Evolutionary conservation across 2,888 invertebrate genomes (phyloP), one percentile per base, ranked within the genome.

Genomic region (Troides oblongomaculatus): DNA sequence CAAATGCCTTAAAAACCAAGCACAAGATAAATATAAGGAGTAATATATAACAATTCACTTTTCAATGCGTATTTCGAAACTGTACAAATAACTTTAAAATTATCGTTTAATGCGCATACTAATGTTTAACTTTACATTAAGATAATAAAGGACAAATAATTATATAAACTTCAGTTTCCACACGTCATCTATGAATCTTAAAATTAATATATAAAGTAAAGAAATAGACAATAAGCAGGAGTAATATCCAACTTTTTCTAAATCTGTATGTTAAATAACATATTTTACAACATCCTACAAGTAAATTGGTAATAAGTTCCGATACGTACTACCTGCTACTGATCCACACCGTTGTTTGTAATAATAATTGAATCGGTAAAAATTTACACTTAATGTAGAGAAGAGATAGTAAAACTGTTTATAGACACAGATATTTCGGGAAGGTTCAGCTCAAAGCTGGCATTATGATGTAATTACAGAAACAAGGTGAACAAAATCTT

Each of bases 101-200:
- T 60, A 60, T 36, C 60, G 36, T 60, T 18, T 25, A 36, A 60
- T 60, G 36, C 36, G 23, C 17, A 60, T 60, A 14, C 60, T 60
- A 36, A 23, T 36, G 36, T 25, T 30, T 18, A 60, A 60, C 60
- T 60, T 60, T 60, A 60, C 36, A 60, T 60, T 60, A 30, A 30
- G 60, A 60, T 60, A 59, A 59, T 30, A 59, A 14, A 25, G 30
- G 30, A 30, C 59, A 59, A 63, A 63, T 50, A 63, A 23, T 53
- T 53, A 21, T 10, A 57, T 10, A 21, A 30, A 30, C 30, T 30
- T 30, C 30, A 46, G 46, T 46, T 46, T 46, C 14, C 12, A 30
- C 30, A 30, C 30, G 30, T 30, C 3, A 30, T 30, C 3, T 30
- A 3, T 30, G 3, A 30, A 30, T 30, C 30, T 43, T 43, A 43